A percentile compares a stretch with the other conserved stretches of the same genome.
Conservation (phyloP, 2,797 vertebrate species). For the Gephyroberyx darwinii region DNA sequence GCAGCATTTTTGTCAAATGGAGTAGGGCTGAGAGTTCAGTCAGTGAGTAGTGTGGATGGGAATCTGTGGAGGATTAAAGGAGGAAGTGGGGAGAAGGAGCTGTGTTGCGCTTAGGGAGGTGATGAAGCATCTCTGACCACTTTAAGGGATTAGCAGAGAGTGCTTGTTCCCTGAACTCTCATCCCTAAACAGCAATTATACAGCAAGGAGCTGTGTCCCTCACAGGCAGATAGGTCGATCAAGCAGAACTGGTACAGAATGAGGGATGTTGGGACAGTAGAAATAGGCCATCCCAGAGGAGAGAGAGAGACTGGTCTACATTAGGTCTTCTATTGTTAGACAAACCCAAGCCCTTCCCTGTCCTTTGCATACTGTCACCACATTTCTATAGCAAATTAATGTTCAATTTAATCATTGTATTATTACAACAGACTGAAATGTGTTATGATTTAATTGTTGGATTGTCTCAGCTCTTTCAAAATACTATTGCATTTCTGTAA, state of each 20-base stretch:
- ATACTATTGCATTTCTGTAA: conserved; percentile 26
- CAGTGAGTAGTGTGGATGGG: not conserved
- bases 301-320: conserved; percentile 23
- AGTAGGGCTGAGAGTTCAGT: conserved; percentile 15
- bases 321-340: conserved; percentile 35
- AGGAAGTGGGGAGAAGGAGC: not conserved
- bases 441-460: conserved; percentile 13
- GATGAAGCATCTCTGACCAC: conserved; percentile 54
- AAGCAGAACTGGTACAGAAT: conserved; percentile 54
- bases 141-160: conserved; percentile 58
- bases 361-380: conserved; percentile 7
- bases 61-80: conserved; percentile 30
- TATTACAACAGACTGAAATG: conserved; percentile 14
- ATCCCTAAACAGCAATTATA: conserved; percentile 61
- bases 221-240: conserved; percentile 51
- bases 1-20: conserved; percentile 11
- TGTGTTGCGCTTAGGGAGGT: conserved; percentile 38
- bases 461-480: conserved; percentile 29
- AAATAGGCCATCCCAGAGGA: conserved; percentile 49
- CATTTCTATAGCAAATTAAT: conserved; percentile 25
- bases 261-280: conserved; percentile 41
- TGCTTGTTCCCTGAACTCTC: conserved; percentile 47
- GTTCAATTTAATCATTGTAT: conserved; percentile 36
- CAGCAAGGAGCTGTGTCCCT: conserved; percentile 35
- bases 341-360: not conserved